Percentiles rank a stretch among this genome's conserved stretches.
Conservation (phyloP, 1,140 invertebrate genomes). For the Nasonia vitripennis region DNA sequence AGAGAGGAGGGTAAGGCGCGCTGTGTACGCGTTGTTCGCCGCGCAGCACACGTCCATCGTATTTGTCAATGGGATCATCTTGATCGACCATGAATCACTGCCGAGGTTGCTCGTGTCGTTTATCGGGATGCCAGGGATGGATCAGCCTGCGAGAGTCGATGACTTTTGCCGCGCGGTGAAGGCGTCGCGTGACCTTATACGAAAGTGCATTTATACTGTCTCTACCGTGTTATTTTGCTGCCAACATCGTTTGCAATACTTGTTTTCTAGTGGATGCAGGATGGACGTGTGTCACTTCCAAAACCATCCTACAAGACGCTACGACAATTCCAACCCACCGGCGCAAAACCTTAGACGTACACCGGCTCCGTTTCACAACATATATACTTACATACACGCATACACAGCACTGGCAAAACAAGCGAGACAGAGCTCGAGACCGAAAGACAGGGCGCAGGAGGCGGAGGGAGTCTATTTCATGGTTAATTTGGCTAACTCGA, state of each 20-base stretch:
- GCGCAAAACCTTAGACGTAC: neutral
- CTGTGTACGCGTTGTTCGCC: slow-evolving; percentile 68
- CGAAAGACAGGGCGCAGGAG: slow-evolving; percentile 53
- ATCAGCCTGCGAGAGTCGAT: neutral
- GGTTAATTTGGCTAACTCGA: slow-evolving; percentile 75
- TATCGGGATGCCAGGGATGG: too few species aligned
- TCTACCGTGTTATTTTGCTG: too few species aligned
- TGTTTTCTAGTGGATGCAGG: too few species aligned
- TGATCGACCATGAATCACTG: slow-evolving; percentile 68
- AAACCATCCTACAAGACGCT: neutral
- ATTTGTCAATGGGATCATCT: slow-evolving; percentile 72
- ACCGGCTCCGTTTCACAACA: neutral
- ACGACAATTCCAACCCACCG: neutral
- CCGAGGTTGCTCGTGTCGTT: neutral
- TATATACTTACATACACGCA: neutral
- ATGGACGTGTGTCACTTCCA: neutral
- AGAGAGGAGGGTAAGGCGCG: slow-evolving; percentile 72
- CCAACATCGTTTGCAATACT: too few species aligned
- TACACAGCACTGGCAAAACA: neutral
- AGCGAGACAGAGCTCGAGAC: slow-evolving; percentile 54
- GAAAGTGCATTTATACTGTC: too few species aligned
- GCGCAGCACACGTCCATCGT: slow-evolving; percentile 71
- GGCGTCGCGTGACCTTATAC: too few species aligned
- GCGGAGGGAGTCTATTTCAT: slow-evolving; percentile 75
- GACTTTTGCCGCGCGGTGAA: neutral